Evolutionary conservation across 2,888 invertebrate genomes (phyloP), one percentile per base, ranked within the genome.

Genomic region (Diploptera punctata): DNA sequence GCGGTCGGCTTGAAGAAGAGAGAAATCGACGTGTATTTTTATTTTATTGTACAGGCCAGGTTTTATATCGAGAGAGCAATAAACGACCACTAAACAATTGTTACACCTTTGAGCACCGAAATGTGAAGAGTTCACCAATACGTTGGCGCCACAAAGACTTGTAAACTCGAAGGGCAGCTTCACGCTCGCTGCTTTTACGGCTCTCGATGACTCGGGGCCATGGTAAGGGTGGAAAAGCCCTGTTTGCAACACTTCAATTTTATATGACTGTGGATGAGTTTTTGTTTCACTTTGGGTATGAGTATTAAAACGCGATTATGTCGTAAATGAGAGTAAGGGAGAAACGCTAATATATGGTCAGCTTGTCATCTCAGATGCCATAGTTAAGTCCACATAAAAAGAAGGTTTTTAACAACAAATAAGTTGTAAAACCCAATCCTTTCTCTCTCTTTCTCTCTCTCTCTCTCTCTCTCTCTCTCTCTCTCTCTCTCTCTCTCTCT

Each of bases 301-400:
- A 43, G 65, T 65, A 65, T 65, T 47, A 65, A 62, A 65, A 65
- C 65, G 47, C 26, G 47, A 65, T 65, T 65, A 65, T 26, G 65
- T 65, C 65, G 19, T 65, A 65, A 65, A 62, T 43, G 38, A 16
- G 47, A 33, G 10, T 7, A 33, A 33, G 33, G 33, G 10, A 33
- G 33, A 10, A 43, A n/a, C n/a, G n/a, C n/a, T n/a, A n/a, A n/a
- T n/a, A n/a, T n/a, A n/a, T n/a, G n/a, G n/a, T n/a, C n/a, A n/a
- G n/a, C n/a, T n/a, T n/a, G n/a, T n/a, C n/a, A n/a, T n/a, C n/a
- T n/a, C n/a, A n/a, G n/a, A n/a, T n/a, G n/a, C n/a, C n/a, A n/a
- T n/a, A n/a, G n/a, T n/a, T n/a, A n/a, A n/a, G n/a, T n/a, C 33
- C 33, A 33, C 33, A 33, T 7, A 33, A 33, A 33, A 33, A 10